A percentile compares a stretch with the other conserved stretches of the same genome.
phyloP scores from a whole-genome alignment of 1,140 invertebrate genomes.

The Lordiphosa stackelbergi region DNA sequence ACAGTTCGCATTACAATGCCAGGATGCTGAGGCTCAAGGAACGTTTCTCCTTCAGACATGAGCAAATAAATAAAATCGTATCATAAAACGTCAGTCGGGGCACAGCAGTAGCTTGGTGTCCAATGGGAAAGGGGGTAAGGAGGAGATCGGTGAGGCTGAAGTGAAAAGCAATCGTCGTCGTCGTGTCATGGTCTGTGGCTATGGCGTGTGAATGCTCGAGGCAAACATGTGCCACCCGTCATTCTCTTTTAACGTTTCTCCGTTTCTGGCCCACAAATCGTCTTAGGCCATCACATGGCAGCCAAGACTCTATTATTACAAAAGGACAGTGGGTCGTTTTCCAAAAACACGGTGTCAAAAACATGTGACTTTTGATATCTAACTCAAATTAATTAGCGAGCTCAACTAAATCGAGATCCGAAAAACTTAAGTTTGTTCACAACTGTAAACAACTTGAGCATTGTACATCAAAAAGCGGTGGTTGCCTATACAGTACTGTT shows the following conservation, averaged over 20 bases:
- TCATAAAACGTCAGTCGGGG: slow-evolving; percentile 55
- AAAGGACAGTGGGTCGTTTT: not conserved
- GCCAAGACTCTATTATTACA: slow-evolving; percentile 57
- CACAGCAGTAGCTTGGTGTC: not conserved
- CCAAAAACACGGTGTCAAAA: too few species aligned
- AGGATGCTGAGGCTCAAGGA: slow-evolving; percentile 27
- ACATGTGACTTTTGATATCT: too few species aligned
- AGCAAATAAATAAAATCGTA: slow-evolving; percentile 71
- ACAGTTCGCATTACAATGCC: slow-evolving; percentile 69
- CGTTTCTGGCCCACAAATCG: slow-evolving; percentile 41
- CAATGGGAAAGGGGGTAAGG: not conserved
- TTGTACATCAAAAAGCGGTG: too few species aligned
- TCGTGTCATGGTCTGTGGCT: slow-evolving; percentile 61
- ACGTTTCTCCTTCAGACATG: slow-evolving; percentile 25
- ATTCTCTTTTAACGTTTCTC: not conserved
- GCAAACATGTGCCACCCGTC: slow-evolving; percentile 28
- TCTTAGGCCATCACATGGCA: slow-evolving; percentile 52
- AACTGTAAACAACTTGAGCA: too few species aligned
- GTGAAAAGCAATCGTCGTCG: slow-evolving; percentile 64
- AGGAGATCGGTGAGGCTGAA: slow-evolving; percentile 26
- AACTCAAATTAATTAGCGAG: too few species aligned
- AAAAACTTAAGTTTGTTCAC: too few species aligned
- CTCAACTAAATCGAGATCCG: too few species aligned
- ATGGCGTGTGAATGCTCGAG: slow-evolving; percentile 67
- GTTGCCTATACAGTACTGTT: too few species aligned